Evolutionary conservation across 2,888 invertebrate genomes (phyloP), one percentile per base, ranked within the genome.

Genomic region (Scaptomyza flava): DNA sequence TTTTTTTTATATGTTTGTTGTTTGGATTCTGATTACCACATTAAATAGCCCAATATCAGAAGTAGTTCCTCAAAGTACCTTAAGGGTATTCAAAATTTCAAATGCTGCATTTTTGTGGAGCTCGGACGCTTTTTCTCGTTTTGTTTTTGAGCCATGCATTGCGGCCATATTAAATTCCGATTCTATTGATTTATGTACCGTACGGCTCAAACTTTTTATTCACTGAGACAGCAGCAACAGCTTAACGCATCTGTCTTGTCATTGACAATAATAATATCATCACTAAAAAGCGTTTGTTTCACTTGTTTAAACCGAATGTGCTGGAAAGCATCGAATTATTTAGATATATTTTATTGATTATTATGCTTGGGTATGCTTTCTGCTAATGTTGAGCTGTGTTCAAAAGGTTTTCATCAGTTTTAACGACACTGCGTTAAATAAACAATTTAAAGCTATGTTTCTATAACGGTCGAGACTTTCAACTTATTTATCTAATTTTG

Each of bases 91-190:
- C 0, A 27, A 27, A 27, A 27, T 5, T 27, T 27, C 27, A 27
- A 27, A 0, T 27, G 33, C 17, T n/a, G 31, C 6, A 9, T 36
- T 12, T 46, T 5, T 0, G 8, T 23, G 23, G 6, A 2, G 14
- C 6, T 6, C 7, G 9, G 2, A 0, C 31, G 1, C 9, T 31
- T 12, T n/a, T 36, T 6, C 7, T 38, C 7, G 1, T 7, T 60
- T 68, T 31, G 38, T 61, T 53, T 38, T n/a, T 46, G 43, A 36
- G 43, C 47, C 75, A 66, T 65, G 63, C 62, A 47, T 69, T 82
- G 80, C 62, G 77, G 80, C 68, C 69, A 69, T 85, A 87, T 87
- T 87, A 83, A 87, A 83, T 83, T 83, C 82, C 86, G 63, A 70
- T 77, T 68, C 77, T 83, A 83, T 83, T 79, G 82, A 83, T 83